Base-by-base conservation (phyloP, 2,797 vertebrate genomes). In the Hypotaenidia philippensis region DNA sequence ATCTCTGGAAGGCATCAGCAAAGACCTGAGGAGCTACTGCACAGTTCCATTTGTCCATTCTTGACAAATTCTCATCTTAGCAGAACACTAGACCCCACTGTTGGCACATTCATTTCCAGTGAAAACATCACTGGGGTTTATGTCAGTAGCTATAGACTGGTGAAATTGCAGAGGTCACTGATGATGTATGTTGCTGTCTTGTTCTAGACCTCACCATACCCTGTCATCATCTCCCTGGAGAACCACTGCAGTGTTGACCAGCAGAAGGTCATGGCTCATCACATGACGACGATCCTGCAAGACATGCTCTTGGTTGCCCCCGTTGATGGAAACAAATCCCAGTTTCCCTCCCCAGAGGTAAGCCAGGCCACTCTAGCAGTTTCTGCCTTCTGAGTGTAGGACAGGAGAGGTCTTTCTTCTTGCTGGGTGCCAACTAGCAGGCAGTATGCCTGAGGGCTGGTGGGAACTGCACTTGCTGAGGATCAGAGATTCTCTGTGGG, bases 201-300 rank as follows among this genome's bases (percentile, higher is more conserved):
- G 29, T 83, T 53, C 23, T 96, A 99, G 99, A 98, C 97, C 3
- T 99, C 99, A 1, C 97, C 98, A 4, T 99, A 99, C 95, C 99
- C 99, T 0, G 98, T 99, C 71, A 99, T 99, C 97, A 97, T 99
- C 89, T 99, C 99, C 68, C 96, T 99, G 98, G 99, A 99, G 98
- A 99, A 99, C 92, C 99, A 99, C 97, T 99, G 99, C 97, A 98
- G 96, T 1, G 56, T 99, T 13, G 98, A 98, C 5, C 99, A 99
- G 88, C 99, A 99, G 98, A 99, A 97, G 26, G 96, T 98, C 82
- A 99, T 99, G 98, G 99, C 99, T 38, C 93, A 97, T 12, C 96
- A 99, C 92, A 70, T 99, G 97, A 98, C 84, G 8, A 92, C 96
- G 21, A 99, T 99, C 91, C 97, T 99, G 94, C 98, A 99, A 13